Evolutionary conservation across 2,797 vertebrate species (phyloP).

Genomic region (Rhinichthys osculus): DNA sequence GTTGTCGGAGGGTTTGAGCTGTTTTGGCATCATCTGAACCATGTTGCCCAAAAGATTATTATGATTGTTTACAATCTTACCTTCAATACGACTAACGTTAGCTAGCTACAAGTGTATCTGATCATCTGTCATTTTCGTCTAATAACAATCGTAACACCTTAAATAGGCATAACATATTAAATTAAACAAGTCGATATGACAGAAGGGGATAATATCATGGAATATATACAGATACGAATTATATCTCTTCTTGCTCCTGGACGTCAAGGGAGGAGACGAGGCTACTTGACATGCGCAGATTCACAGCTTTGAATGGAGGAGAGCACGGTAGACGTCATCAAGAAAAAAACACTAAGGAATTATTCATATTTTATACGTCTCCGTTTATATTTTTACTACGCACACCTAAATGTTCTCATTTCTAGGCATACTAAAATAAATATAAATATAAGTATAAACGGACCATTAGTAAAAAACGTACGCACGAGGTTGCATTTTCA

Average conservation of each 20-base stretch:
- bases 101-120: constrained; percentile 12
- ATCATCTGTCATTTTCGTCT: background rate
- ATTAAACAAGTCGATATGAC: background rate
- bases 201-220: background rate
- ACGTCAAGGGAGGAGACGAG: background rate
- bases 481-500: background rate
- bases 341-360: background rate
- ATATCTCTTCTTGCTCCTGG: background rate
- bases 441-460: background rate
- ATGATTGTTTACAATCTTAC: constrained; percentile 25
- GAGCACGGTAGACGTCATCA: background rate
- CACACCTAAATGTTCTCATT: background rate
- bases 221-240: background rate
- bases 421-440: background rate
- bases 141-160: background rate
- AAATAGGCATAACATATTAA: background rate
- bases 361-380: background rate
- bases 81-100: background rate
- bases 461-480: background rate
- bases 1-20: background rate
- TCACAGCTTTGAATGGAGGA: constrained; percentile 1
- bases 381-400: background rate
- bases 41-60: background rate
- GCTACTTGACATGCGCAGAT: constrained; percentile 39
- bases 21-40: background rate